Conservation (phyloP, 2,888 invertebrate genomes). For the Tenthredo distinguenda region DNA sequence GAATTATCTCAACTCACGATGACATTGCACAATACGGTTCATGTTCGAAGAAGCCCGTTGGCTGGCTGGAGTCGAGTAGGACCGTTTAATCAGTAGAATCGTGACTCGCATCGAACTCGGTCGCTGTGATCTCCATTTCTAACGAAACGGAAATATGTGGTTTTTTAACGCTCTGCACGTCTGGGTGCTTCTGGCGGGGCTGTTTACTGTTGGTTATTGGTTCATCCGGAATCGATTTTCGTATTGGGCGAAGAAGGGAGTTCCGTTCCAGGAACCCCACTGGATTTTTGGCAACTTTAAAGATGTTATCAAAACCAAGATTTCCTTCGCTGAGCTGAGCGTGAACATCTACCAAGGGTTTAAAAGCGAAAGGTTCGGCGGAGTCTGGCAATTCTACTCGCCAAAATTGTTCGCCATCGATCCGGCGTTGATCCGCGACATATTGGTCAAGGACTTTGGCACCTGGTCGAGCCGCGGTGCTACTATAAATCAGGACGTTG, state of each 20-base stretch:
- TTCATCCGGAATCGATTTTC: constrained; percentile 1
- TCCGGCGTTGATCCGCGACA: constrained; percentile 80
- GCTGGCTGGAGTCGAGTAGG: not conserved
- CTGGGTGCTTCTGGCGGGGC: not conserved
- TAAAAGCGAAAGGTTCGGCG: constrained; percentile 76
- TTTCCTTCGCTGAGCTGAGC: constrained; percentile 83
- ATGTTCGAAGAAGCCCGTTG: not conserved
- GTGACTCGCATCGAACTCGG: not conserved
- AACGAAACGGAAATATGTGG: not conserved
- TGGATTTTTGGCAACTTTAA: constrained; percentile 81
- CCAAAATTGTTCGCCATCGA: constrained; percentile 83
- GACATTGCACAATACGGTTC: not conserved
- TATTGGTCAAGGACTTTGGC: constrained; percentile 83
- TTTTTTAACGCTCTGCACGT: not conserved
- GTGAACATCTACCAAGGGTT: constrained; percentile 58
- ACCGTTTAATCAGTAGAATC: not conserved
- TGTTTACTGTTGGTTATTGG: not conserved
- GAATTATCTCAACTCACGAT: not conserved
- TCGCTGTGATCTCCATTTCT: not conserved
- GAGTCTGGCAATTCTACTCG: constrained; percentile 83
- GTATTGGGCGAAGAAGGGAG: constrained; percentile 17
- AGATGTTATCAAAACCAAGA: constrained; percentile 80
- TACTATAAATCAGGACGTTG: constrained; percentile 82
- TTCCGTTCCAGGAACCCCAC: not conserved
- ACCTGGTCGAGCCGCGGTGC: constrained; percentile 85